Evolutionary conservation across 2,888 invertebrate genomes (phyloP).

Genomic region (Cheiracanthium punctorium): DNA sequence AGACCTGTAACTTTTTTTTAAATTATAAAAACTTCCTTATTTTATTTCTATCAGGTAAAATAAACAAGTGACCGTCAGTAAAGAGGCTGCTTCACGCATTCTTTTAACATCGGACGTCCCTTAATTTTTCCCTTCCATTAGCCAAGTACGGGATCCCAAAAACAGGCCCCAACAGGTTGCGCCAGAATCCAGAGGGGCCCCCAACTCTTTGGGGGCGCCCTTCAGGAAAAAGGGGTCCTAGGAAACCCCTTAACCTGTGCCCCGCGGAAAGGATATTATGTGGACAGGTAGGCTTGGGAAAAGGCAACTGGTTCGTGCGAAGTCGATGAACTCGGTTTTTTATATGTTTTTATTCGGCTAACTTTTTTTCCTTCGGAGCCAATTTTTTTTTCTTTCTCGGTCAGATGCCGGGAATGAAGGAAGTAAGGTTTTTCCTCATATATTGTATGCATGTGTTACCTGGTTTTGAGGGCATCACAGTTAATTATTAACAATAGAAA

Average conservation of each 20-base stretch:
- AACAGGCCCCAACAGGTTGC: constrained; percentile 65
- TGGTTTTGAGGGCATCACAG: not conserved
- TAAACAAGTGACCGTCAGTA: no score
- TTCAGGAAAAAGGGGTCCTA: constrained; percentile 41
- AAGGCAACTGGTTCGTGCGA: constrained; percentile 34
- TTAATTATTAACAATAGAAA: not conserved
- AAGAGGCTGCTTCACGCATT: not conserved
- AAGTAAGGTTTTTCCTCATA: constrained; percentile 2
- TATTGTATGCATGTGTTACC: not conserved
- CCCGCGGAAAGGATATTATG: constrained; percentile 44
- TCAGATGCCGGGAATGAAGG: not conserved
- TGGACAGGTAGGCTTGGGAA: constrained; percentile 58
- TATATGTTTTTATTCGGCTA: no score
- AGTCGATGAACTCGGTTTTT: no score
- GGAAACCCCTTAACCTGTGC: constrained; percentile 48
- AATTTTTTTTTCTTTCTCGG: not conserved
- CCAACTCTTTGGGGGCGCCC: constrained; percentile 32
- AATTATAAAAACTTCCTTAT: no score
- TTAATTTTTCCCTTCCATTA: not conserved
- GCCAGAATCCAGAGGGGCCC: constrained; percentile 39
- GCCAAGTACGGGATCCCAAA: constrained; percentile 15
- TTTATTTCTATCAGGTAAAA: no score
- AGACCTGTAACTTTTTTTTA: no score
- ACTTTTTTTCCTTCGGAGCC: not conserved
- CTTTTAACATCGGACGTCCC: not conserved